Conservation (phyloP, 2,888 invertebrate species). For the Byasa hedistus region DNA sequence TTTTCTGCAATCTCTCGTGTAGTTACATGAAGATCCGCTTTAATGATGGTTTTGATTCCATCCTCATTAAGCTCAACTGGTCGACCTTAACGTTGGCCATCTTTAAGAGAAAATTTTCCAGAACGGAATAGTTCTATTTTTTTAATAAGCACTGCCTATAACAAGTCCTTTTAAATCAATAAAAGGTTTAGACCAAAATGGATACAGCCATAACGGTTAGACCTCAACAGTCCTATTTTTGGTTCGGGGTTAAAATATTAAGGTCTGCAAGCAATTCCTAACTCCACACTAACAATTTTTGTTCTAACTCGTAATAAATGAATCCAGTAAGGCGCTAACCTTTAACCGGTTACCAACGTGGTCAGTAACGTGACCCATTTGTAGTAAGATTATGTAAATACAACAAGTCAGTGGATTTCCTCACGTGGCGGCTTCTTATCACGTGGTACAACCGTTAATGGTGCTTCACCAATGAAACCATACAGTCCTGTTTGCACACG, state of each 20-base stretch:
- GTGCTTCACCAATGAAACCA: not conserved
- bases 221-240: too few relatives aligned
- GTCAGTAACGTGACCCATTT: slow-evolving; percentile 6
- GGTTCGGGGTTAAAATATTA: not conserved
- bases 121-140: too few relatives aligned
- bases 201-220: too few relatives aligned
- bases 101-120: too few relatives aligned
- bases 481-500: not conserved
- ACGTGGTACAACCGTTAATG: not conserved
- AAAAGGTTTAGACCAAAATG: too few relatives aligned
- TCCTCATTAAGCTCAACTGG: too few relatives aligned
- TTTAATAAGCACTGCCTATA: too few relatives aligned
- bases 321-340: not conserved
- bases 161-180: too few relatives aligned
- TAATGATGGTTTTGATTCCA: too few relatives aligned
- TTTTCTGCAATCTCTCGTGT: too few relatives aligned
- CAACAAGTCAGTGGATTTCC: not conserved
- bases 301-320: not conserved
- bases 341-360: not conserved
- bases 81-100: too few relatives aligned
- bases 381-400: not conserved
- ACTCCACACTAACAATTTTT: not conserved
- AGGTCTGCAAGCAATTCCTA: not conserved
- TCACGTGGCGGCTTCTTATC: not conserved
- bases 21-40: too few relatives aligned